These are phyloP conservation scores for Gadopsis marmoratus DNA, from an alignment of 2,797 vertebrate species.

Conservation along the genomic window DNA sequence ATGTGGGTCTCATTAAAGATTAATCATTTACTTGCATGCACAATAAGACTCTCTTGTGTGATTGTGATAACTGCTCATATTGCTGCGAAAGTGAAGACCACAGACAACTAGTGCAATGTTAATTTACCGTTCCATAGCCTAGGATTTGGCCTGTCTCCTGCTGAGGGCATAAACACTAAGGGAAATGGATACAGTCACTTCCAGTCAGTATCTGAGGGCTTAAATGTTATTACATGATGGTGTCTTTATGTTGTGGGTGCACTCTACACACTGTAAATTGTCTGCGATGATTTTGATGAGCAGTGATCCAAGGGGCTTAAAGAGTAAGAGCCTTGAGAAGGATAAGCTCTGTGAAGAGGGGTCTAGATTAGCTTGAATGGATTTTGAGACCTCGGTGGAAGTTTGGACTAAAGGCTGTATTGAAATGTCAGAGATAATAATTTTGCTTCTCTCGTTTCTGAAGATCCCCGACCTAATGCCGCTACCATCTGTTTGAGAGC, in stretches of 20 bases:
- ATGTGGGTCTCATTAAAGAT: slow-evolving; percentile 83
- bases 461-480: slow-evolving; percentile 58
- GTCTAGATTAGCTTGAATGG: slow-evolving; percentile 72
- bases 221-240: slow-evolving; percentile 75
- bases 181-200: slow-evolving; percentile 66
- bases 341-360: slow-evolving; percentile 73
- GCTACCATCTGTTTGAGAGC: slow-evolving; percentile 65
- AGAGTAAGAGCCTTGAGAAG: slow-evolving; percentile 69
- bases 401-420: slow-evolving; percentile 67
- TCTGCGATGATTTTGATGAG: slow-evolving; percentile 73
- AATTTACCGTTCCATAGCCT: slow-evolving; percentile 63
- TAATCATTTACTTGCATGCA: slow-evolving; percentile 80
- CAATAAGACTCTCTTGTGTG: slow-evolving; percentile 79
- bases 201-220: slow-evolving; percentile 61
- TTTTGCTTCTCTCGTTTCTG: slow-evolving; percentile 62
- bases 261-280: slow-evolving; percentile 66
- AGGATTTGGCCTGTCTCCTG: slow-evolving; percentile 67
- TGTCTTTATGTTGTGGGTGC: slow-evolving; percentile 60
- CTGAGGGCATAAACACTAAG: slow-evolving; percentile 71
- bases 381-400: slow-evolving; percentile 67
- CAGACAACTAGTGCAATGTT: slow-evolving; percentile 57
- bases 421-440: slow-evolving; percentile 80
- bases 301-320: slow-evolving; percentile 70
- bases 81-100: slow-evolving; percentile 62
- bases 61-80: slow-evolving; percentile 75